Evolutionary conservation across 1,140 invertebrate genomes (phyloP).

Genomic region (Drosophila rufa): DNA sequence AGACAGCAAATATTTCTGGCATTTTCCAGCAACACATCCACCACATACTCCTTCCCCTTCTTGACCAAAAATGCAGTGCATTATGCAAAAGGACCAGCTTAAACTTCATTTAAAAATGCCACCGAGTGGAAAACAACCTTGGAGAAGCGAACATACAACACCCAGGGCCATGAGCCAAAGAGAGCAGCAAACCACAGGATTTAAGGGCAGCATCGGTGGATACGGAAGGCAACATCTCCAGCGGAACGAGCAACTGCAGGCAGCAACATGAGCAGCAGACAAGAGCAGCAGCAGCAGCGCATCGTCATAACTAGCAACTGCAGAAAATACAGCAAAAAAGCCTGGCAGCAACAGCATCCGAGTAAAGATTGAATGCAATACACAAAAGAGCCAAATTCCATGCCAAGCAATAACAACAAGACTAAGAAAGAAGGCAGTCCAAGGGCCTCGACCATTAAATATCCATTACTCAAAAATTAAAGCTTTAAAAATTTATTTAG

Average conservation of each 20-base stretch:
- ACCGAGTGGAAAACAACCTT: constrained; percentile 36
- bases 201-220: constrained; percentile 15
- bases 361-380: constrained; percentile 61
- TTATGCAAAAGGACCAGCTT: constrained; percentile 55
- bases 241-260: constrained; percentile 5
- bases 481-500: neutral
- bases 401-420: constrained; percentile 22
- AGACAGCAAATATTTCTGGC: constrained; percentile 18
- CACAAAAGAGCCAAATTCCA: constrained; percentile 65
- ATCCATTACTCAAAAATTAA: too few species aligned
- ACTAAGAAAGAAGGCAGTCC: neutral
- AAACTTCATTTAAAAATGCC: constrained; percentile 73
- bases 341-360: constrained; percentile 13
- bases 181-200: constrained; percentile 21
- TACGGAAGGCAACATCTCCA: constrained; percentile 9
- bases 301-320: constrained; percentile 20
- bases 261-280: constrained; percentile 21
- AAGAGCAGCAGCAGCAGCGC: neutral
- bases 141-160: constrained; percentile 1
- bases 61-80: constrained; percentile 61
- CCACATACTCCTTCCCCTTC: constrained; percentile 9
- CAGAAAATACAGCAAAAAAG: constrained; percentile 11
- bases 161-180: constrained; percentile 5
- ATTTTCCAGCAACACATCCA: constrained; percentile 37
- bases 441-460: neutral